A percentile compares a stretch with the other conserved stretches of the same genome.
phyloP scores from a whole-genome alignment of 2,888 invertebrate species.

The Polymixis lichenea region DNA sequence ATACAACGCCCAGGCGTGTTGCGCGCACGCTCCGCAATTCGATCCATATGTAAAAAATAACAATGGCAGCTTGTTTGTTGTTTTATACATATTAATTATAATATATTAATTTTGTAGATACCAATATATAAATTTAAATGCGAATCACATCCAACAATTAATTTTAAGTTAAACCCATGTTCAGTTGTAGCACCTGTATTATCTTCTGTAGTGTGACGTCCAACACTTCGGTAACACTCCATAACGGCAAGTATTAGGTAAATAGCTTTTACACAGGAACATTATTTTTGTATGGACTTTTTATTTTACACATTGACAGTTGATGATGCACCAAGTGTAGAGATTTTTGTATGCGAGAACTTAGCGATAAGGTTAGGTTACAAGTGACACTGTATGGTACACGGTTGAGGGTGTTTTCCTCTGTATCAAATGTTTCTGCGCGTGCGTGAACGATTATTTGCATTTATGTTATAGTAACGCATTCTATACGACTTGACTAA shows the following conservation, averaged over 20 bases:
- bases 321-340: constrained; percentile 81
- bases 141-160: constrained; percentile 74
- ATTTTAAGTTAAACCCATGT: constrained; percentile 53
- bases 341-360: constrained; percentile 76
- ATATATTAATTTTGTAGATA: constrained; percentile 71
- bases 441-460: constrained; percentile 62
- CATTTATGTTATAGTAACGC: constrained; percentile 55
- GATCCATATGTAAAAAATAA: constrained; percentile 60
- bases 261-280: constrained; percentile 75
- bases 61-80: constrained; percentile 80
- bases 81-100: constrained; percentile 68
- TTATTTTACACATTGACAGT: constrained; percentile 74
- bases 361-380: constrained; percentile 76
- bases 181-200: constrained; percentile 28
- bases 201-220: constrained; percentile 45
- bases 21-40: constrained; percentile 51
- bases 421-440: constrained; percentile 50
- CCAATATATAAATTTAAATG: constrained; percentile 75
- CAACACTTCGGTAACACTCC: constrained; percentile 73
- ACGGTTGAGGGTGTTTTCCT: constrained; percentile 76
- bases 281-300: constrained; percentile 85
- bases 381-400: constrained; percentile 67
- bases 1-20: constrained; percentile 37
- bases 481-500: constrained; percentile 41
- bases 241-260: constrained; percentile 76